These are phyloP conservation scores for Vanessa atalanta DNA, from an alignment of 1,140 invertebrate species.

Conservation along the genomic window DNA sequence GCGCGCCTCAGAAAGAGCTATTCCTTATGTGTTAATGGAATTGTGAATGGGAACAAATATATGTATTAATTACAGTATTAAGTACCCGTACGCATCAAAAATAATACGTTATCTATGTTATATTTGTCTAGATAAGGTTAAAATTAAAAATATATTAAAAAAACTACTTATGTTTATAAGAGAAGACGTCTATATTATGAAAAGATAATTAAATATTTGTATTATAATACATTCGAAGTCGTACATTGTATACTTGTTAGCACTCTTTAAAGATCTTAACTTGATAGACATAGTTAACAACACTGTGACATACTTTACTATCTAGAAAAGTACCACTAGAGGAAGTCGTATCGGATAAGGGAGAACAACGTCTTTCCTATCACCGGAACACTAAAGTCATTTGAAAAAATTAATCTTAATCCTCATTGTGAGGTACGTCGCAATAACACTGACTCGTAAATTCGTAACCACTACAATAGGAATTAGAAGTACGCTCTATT, in stretches of 20 bases:
- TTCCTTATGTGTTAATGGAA: slow-evolving; percentile 9
- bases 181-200: too few relatives aligned
- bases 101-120: too few relatives aligned
- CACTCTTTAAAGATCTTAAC: too few relatives aligned
- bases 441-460: slow-evolving; percentile 70
- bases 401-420: slow-evolving; percentile 75
- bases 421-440: slow-evolving; percentile 63
- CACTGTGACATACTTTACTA: background rate
- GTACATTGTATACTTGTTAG: too few relatives aligned
- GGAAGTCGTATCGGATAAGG: slow-evolving; percentile 47
- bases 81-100: background rate
- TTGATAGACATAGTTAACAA: background rate
- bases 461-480: slow-evolving; percentile 68
- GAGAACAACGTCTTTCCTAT: slow-evolving; percentile 46
- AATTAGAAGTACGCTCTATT: slow-evolving; percentile 73
- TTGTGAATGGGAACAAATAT: slow-evolving; percentile 4
- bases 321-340: slow-evolving; percentile 14
- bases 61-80: slow-evolving; percentile 16
- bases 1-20: slow-evolving; percentile 29
- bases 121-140: too few relatives aligned
- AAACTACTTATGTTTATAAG: too few relatives aligned
- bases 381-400: slow-evolving; percentile 62
- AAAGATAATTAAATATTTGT: too few relatives aligned
- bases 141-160: too few relatives aligned
- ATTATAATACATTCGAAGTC: too few relatives aligned